These are phyloP conservation scores for Muntiacus muntjak DNA, from an alignment of 2,113 vertebrate genomes.

Conservation along the genomic window DNA sequence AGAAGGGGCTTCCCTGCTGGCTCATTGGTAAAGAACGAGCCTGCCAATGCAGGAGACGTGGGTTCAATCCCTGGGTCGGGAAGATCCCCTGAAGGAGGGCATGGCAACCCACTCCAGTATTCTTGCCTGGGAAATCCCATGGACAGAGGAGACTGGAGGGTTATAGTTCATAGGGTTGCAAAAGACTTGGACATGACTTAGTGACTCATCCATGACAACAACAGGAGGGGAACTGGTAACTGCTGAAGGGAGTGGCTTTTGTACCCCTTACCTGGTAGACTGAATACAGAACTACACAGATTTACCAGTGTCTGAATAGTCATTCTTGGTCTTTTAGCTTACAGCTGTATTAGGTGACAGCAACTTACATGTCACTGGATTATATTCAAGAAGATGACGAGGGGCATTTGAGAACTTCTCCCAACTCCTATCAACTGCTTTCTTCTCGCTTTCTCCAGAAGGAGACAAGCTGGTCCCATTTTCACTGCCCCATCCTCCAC, in stretches of 20 bases:
- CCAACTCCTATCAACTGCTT: not conserved
- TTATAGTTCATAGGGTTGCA: not conserved
- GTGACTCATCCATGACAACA: not conserved
- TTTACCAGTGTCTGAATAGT: not conserved
- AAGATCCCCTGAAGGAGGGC: not conserved
- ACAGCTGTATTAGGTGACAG: not conserved
- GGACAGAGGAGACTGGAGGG: not conserved
- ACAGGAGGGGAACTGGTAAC: not conserved
- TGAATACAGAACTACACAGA: not conserved
- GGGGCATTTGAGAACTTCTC: not conserved
- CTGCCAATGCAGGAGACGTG: not conserved
- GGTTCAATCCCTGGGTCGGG: not conserved
- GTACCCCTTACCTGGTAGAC: not conserved
- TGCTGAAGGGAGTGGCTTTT: not conserved
- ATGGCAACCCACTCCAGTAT: not conserved
- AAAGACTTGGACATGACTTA: not conserved
- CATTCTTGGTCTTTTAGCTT: slow-evolving; percentile 38
- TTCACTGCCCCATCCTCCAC: not conserved
- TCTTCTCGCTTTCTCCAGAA: slow-evolving; percentile 36
- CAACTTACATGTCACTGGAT: not conserved
- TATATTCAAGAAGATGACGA: slow-evolving; percentile 1
- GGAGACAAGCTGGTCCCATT: slow-evolving; percentile 31
- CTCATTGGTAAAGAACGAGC: not conserved
- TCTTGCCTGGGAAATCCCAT: not conserved
- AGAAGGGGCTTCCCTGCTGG: not conserved